Conservation (phyloP, 1,140 invertebrate species). For the Penaeus chinensis region DNA sequence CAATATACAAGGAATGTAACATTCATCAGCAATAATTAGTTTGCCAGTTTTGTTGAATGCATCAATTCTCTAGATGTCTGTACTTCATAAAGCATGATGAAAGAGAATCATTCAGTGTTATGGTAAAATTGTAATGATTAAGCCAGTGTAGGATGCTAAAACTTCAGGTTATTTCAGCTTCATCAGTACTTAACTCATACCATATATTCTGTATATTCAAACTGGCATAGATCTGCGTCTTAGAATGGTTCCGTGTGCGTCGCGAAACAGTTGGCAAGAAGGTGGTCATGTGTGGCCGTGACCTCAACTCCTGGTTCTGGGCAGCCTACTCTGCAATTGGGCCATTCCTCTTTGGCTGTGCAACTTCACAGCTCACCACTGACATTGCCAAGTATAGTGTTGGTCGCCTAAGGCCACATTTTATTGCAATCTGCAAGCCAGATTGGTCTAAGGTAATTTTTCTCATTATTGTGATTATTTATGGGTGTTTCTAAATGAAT, state of each 20-base stretch:
- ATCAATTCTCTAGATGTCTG: too few species aligned
- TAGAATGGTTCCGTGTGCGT: constrained; percentile 52
- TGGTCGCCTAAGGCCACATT: constrained; percentile 74
- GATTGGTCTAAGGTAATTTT: constrained; percentile 63
- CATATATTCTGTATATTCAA: neutral
- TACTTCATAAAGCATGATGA: too few species aligned
- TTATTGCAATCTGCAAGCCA: constrained; percentile 72
- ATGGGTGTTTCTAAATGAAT: neutral
- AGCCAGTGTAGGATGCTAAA: too few species aligned
- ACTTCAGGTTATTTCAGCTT: too few species aligned
- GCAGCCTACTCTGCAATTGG: constrained; percentile 64
- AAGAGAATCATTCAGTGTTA: too few species aligned
- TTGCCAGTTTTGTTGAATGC: too few species aligned
- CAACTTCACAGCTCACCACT: constrained; percentile 68
- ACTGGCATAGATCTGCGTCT: constrained; percentile 48
- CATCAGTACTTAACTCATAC: neutral
- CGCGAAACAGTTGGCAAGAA: constrained; percentile 46
- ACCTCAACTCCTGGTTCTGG: constrained; percentile 54
- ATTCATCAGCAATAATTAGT: too few species aligned
- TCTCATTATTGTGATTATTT: neutral
- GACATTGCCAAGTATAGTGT: constrained; percentile 73
- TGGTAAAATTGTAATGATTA: too few species aligned
- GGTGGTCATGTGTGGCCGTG: constrained; percentile 40
- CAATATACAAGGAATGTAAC: too few species aligned
- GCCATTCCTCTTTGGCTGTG: constrained; percentile 69